Conservation (phyloP, 2,797 vertebrate species). For the Molossus molossus region DNA sequence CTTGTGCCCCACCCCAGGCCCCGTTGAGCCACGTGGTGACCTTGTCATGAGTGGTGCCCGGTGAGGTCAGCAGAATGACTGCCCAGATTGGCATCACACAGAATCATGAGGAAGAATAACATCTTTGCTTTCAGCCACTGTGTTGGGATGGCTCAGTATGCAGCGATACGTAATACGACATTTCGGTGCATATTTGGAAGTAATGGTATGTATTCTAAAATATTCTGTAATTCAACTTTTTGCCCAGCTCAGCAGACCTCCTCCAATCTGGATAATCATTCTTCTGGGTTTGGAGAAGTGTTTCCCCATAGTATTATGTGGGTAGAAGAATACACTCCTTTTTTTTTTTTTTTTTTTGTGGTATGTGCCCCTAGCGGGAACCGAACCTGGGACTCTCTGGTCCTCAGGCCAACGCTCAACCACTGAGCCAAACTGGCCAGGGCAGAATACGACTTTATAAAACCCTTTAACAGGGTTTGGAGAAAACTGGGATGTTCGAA, state of each 20-base stretch:
- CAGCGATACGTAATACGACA: background rate
- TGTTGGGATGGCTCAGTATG: background rate
- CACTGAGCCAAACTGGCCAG: no score
- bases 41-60: background rate
- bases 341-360: no score
- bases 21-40: background rate
- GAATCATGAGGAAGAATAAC: background rate
- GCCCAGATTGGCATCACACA: background rate
- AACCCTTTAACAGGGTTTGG: background rate
- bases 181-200: background rate
- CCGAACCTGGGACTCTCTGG: no score
- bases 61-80: background rate
- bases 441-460: background rate
- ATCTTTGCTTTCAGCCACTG: background rate
- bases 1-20: background rate
- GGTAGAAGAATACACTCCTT: background rate
- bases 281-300: conserved; percentile 19
- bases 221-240: background rate
- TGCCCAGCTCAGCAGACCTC: background rate
- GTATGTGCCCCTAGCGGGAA: no score
- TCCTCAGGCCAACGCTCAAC: no score
- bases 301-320: background rate
- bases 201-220: background rate
- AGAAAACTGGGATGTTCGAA: background rate
- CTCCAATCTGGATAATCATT: background rate